Evolutionary conservation across 2,797 vertebrate species (phyloP).

Genomic region (Telmatherina bonti): DNA sequence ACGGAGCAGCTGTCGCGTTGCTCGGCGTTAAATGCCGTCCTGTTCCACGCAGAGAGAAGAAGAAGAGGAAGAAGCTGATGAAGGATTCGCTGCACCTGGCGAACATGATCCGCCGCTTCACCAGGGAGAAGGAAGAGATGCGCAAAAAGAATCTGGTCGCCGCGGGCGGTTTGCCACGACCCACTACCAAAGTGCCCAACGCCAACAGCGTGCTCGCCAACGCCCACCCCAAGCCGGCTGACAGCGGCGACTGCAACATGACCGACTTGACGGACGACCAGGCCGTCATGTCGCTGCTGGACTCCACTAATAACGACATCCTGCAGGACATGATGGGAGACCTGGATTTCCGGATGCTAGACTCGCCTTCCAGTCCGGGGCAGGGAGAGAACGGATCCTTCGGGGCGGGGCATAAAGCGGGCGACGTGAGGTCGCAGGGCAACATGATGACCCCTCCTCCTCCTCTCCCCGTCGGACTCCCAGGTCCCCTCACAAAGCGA

Average conservation of each 20-base stretch:
- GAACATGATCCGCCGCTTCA: conserved; percentile 96
- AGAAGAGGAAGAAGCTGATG: conserved; percentile 96
- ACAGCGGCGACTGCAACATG: conserved; percentile 69
- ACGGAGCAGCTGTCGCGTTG: background rate
- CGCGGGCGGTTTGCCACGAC: conserved; percentile 29
- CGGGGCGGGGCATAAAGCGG: conserved; percentile 61
- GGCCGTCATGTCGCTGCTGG: conserved; percentile 92
- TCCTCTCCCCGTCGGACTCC: conserved; percentile 90
- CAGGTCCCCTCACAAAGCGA: conserved; percentile 89
- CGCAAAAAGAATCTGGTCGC: conserved; percentile 83
- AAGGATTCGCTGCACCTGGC: conserved; percentile 93
- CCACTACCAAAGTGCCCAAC: conserved; percentile 71
- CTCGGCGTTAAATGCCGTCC: background rate
- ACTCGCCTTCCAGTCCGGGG: conserved; percentile 89
- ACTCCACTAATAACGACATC: conserved; percentile 90
- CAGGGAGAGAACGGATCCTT: conserved; percentile 82
- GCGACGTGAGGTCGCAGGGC: conserved; percentile 58
- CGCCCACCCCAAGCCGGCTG: conserved; percentile 73
- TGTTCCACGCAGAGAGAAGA: conserved; percentile 88
- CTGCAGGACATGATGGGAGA: conserved; percentile 95
- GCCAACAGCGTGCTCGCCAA: conserved; percentile 61
- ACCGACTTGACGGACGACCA: conserved; percentile 84
- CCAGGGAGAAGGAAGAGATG: conserved; percentile 93
- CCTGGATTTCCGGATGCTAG: conserved; percentile 94
- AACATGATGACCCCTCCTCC: conserved; percentile 86